A percentile compares a stretch with the other conserved stretches of the same genome.
Conservation (phyloP, 2,888 invertebrate species). For the Eurytoma adleriae region DNA sequence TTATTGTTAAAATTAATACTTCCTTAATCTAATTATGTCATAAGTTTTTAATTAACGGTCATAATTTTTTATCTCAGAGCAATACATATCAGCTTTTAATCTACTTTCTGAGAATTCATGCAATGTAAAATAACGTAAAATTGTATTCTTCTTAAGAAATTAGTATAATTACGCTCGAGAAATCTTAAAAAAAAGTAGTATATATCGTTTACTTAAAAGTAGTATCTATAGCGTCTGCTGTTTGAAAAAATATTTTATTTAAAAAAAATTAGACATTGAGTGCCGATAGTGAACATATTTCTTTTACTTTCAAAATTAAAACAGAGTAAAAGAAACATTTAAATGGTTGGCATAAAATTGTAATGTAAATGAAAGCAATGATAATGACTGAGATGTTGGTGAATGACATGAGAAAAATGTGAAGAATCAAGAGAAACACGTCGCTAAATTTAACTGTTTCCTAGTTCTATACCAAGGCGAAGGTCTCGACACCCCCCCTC, state of each 20-base stretch:
- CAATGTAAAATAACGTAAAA: constrained; percentile 15
- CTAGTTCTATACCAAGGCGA: constrained; percentile 42
- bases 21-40: constrained; percentile 42
- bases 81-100: constrained; percentile 23
- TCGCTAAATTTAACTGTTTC: constrained; percentile 53
- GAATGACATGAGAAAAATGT: constrained; percentile 47
- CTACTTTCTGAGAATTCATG: constrained; percentile 40
- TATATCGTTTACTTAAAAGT: no score
- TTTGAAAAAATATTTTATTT: no score
- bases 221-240: no score
- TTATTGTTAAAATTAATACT: constrained; percentile 30
- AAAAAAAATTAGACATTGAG: no score
- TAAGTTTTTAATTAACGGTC: constrained; percentile 31
- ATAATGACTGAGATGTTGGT: background rate
- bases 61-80: constrained; percentile 8
- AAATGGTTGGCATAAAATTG: constrained; percentile 2
- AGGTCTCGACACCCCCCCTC: constrained; percentile 40
- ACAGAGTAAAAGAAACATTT: background rate
- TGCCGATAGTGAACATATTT: background rate
- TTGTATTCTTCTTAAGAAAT: constrained; percentile 29
- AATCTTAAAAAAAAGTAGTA: constrained; percentile 1
- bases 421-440: constrained; percentile 30
- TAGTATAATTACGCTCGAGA: constrained; percentile 21
- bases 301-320: background rate
- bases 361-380: no score